Percentiles rank a stretch among this genome's conserved stretches.
Evolutionary conservation across 2,113 vertebrate species (phyloP).

Genomic region (Lampris megalopsis): DNA sequence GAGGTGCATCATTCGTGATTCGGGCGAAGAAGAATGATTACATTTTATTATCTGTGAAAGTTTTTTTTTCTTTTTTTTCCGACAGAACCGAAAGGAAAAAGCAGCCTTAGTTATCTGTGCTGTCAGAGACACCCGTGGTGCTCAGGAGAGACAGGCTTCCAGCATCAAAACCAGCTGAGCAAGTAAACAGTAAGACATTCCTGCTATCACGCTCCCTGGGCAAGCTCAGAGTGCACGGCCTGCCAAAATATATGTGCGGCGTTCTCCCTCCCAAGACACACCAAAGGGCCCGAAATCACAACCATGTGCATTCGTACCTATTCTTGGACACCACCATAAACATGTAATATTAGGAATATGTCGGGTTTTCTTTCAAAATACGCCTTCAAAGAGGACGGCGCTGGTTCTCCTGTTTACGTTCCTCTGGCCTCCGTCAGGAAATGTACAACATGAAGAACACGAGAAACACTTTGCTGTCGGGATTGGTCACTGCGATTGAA

Average conservation of each 20-base stretch:
- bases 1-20: slow-evolving; percentile 46
- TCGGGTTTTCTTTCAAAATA: not conserved
- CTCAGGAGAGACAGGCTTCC: slow-evolving; percentile 65
- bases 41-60: slow-evolving; percentile 40
- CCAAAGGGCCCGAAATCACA: slow-evolving; percentile 69
- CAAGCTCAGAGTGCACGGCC: slow-evolving; percentile 36
- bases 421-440: slow-evolving; percentile 15
- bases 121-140: slow-evolving; percentile 82
- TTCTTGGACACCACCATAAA: slow-evolving; percentile 75
- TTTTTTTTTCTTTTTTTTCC: slow-evolving; percentile 25
- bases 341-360: slow-evolving; percentile 75
- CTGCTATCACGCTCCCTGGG: slow-evolving; percentile 53
- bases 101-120: slow-evolving; percentile 61
- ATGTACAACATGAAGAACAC: slow-evolving; percentile 16
- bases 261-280: slow-evolving; percentile 32
- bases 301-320: slow-evolving; percentile 72
- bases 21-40: slow-evolving; percentile 26
- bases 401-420: slow-evolving; percentile 19
- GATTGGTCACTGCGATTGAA: slow-evolving; percentile 15
- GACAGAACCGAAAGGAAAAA: slow-evolving; percentile 45
- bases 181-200: slow-evolving; percentile 78
- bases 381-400: slow-evolving; percentile 4
- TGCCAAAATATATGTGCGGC: slow-evolving; percentile 60
- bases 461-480: not conserved
- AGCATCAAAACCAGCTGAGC: slow-evolving; percentile 82